Conservation (phyloP, 2,888 invertebrate species). For the Cheilosia variabilis region DNA sequence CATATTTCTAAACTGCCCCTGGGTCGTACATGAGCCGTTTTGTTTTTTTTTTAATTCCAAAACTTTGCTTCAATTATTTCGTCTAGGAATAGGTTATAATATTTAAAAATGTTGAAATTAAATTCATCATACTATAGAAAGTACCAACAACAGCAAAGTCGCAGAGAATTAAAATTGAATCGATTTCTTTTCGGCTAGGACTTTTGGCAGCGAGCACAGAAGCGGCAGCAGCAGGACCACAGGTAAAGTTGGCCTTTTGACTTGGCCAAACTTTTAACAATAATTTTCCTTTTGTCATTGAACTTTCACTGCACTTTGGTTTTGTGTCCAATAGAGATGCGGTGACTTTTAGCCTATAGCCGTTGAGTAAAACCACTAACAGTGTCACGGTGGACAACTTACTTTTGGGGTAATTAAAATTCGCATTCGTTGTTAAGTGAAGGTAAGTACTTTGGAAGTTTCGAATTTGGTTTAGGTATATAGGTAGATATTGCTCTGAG, state of each 20-base stretch:
- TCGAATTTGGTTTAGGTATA: too few relatives aligned
- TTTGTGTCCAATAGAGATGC: conserved; percentile 2
- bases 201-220: background rate
- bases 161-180: too few relatives aligned
- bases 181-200: too few relatives aligned
- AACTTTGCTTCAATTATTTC: too few relatives aligned
- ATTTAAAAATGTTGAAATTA: too few relatives aligned
- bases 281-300: conserved; percentile 56
- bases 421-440: background rate
- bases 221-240: background rate
- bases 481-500: too few relatives aligned
- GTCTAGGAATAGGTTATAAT: too few relatives aligned
- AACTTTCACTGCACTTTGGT: conserved; percentile 34
- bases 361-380: background rate
- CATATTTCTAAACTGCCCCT: too few relatives aligned
- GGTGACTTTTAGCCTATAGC: conserved; percentile 5
- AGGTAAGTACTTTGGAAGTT: background rate
- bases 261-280: conserved; percentile 24
- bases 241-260: conserved; percentile 1
- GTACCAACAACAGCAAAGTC: too few relatives aligned
- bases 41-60: too few relatives aligned
- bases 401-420: background rate
- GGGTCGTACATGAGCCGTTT: too few relatives aligned
- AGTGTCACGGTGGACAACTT: background rate
- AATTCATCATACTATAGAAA: too few relatives aligned